A percentile compares a stretch with the other conserved stretches of the same genome.
Conservation (phyloP, 2,888 invertebrate genomes). For the Silvanus unidentatus region DNA sequence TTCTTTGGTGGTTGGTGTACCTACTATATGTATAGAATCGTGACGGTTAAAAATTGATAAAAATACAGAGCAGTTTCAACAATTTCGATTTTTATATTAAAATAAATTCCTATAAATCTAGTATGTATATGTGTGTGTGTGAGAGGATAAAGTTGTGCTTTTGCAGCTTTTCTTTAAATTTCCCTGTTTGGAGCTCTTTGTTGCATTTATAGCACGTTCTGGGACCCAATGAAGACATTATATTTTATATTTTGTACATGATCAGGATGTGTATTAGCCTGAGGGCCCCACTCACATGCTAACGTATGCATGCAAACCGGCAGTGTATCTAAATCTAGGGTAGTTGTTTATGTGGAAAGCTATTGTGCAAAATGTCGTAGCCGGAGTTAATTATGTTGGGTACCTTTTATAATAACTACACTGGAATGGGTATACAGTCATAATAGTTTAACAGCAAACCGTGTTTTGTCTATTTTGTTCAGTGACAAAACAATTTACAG, state of each 20-base stretch:
- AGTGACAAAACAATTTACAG: no score
- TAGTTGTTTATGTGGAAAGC: constrained; percentile 23
- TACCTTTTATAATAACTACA: constrained; percentile 16
- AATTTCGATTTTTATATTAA: no score
- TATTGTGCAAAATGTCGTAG: constrained; percentile 22
- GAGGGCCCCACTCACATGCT: constrained; percentile 19
- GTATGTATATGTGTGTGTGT: no score
- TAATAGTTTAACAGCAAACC: no score
- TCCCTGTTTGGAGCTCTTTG: not conserved
- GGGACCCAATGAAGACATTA: constrained; percentile 1
- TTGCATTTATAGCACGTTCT: not conserved
- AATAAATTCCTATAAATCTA: no score
- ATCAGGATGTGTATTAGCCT: constrained; percentile 3
- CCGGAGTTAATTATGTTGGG: constrained; percentile 24
- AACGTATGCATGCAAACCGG: constrained; percentile 21
- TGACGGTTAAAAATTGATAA: no score
- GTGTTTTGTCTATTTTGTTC: no score
- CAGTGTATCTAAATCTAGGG: constrained; percentile 24
- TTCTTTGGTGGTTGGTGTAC: no score
- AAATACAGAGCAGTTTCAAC: no score
- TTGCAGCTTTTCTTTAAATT: not conserved
- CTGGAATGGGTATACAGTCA: not conserved
- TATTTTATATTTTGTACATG: constrained; percentile 1
- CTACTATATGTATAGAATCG: no score
- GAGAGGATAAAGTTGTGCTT: no score